A percentile compares a stretch with the other conserved stretches of the same genome.
Conservation (phyloP, 2,797 vertebrate genomes). For the Karalla daura region DNA sequence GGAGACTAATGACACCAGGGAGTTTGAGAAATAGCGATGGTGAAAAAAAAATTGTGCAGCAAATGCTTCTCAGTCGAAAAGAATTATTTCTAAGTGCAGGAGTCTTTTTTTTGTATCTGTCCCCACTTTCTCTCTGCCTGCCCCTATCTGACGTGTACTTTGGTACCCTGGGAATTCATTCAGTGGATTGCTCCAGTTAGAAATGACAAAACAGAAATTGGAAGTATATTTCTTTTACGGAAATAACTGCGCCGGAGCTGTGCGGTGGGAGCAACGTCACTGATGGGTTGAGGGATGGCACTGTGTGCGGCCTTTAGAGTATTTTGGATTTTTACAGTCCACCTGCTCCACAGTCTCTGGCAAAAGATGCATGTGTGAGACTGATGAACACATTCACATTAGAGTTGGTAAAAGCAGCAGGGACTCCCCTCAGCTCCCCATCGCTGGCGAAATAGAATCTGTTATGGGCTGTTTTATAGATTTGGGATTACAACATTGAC, state of each 20-base stretch:
- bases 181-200: conserved; percentile 70
- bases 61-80: conserved; percentile 65
- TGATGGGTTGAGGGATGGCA: conserved; percentile 44
- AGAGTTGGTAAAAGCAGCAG: conserved; percentile 26
- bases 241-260: conserved; percentile 50
- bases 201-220: conserved; percentile 75
- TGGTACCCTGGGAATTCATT: conserved; percentile 64
- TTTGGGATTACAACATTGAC: conserved; percentile 20
- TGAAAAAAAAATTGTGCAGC: conserved; percentile 42
- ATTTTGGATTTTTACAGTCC: conserved; percentile 59
- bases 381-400: conserved; percentile 41
- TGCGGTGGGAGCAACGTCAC: conserved; percentile 42
- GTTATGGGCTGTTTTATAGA: conserved; percentile 24
- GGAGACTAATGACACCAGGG: conserved; percentile 70
- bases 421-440: conserved; percentile 1
- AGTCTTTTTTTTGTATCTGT: conserved; percentile 26
- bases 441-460: conserved; percentile 20
- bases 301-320: conserved; percentile 40
- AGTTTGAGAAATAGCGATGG: conserved; percentile 69
- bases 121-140: conserved; percentile 29
- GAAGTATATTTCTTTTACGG: conserved; percentile 60
- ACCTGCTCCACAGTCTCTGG: conserved; percentile 30
- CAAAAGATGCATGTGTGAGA: conserved; percentile 30
- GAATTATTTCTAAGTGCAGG: conserved; percentile 66
- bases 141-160: conserved; percentile 59